Evolutionary conservation across 2,888 invertebrate genomes (phyloP).

Genomic region (Agrilus mali): DNA sequence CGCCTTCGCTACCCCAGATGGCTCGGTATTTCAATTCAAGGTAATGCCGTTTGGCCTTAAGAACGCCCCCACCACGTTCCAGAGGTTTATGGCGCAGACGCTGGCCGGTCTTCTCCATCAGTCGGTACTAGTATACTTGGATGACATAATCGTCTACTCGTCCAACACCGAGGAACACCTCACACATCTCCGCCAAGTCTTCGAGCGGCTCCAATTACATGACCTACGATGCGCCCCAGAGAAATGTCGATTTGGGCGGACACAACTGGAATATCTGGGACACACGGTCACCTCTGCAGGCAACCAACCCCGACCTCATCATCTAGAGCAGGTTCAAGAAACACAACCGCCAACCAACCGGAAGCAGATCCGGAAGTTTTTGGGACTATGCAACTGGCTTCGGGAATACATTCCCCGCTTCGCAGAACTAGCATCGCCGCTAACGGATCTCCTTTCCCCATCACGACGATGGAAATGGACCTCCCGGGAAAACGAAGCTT

Average conservation of each 20-base stretch:
- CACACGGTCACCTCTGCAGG: slow-evolving; percentile 3
- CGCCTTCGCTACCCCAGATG: too few species aligned
- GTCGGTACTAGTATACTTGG: slow-evolving; percentile 14
- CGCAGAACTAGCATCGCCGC: slow-evolving; percentile 11
- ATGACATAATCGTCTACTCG: slow-evolving; percentile 16
- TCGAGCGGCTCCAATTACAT: slow-evolving; percentile 12
- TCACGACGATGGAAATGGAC: slow-evolving; percentile 9
- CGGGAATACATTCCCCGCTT: slow-evolving; percentile 16
- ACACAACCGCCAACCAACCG: slow-evolving; percentile 1
- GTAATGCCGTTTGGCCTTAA: too few species aligned
- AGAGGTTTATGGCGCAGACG: too few species aligned
- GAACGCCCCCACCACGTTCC: too few species aligned
- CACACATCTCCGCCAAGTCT: slow-evolving; percentile 8
- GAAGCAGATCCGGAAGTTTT: slow-evolving; percentile 11
- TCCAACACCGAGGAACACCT: slow-evolving; percentile 11
- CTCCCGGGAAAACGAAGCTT: slow-evolving; percentile 4
- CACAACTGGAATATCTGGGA: slow-evolving; percentile 6
- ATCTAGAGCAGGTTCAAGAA: slow-evolving; percentile 2
- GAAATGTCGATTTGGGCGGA: slow-evolving; percentile 7
- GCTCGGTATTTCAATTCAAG: too few species aligned
- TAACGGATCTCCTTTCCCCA: slow-evolving; percentile 12
- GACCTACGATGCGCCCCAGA: too few species aligned
- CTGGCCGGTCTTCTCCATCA: background rate
- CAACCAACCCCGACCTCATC: background rate
- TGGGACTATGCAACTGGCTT: slow-evolving; percentile 18